These are phyloP conservation scores for Erythrocercus mccallii DNA, from an alignment of 2,113 vertebrate species.

Conservation along the genomic window DNA sequence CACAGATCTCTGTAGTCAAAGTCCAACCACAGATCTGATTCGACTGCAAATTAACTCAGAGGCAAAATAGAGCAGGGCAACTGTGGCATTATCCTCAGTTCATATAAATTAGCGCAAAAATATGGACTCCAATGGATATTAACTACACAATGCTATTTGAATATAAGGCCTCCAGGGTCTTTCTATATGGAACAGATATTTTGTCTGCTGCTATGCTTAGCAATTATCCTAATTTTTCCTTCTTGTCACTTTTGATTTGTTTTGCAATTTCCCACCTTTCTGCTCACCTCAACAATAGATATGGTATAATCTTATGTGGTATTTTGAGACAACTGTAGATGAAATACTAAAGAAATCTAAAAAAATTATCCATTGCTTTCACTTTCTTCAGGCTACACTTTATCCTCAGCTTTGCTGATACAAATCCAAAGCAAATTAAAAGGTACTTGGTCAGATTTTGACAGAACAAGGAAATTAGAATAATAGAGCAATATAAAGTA, in stretches of 20 bases:
- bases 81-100: background rate
- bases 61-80: background rate
- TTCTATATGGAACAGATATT: background rate
- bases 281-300: background rate
- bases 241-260: background rate
- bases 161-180: background rate
- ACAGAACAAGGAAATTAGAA: background rate
- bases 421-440: background rate
- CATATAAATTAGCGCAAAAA: background rate
- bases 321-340: background rate
- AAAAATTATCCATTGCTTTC: background rate
- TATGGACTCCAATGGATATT: background rate
- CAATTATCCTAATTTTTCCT: background rate
- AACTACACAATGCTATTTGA: background rate
- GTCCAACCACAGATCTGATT: background rate
- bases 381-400: background rate
- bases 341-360: background rate
- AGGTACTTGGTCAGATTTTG: background rate
- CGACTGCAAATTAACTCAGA: background rate
- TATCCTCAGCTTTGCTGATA: background rate
- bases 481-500: background rate
- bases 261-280: background rate
- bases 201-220: background rate
- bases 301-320: background rate
- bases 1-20: background rate